Base-by-base conservation (phyloP, 2,113 vertebrate species). In the Lepus timidus region DNA sequence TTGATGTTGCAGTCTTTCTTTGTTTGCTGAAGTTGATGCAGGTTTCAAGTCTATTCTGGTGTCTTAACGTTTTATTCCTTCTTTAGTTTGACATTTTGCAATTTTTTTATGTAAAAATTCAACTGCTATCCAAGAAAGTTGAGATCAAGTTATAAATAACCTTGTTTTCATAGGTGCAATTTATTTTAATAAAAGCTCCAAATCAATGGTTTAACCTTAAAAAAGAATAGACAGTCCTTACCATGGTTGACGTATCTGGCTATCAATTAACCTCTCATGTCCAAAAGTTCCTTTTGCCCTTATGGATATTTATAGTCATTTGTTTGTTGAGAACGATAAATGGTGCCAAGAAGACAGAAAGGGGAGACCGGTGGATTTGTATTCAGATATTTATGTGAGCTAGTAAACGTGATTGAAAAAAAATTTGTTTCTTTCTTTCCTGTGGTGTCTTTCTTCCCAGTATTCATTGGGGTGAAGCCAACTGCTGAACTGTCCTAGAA, bases 361-460 rank as follows among this genome's bases (percentile, higher is more conserved):
- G 96, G 97, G 93, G 98, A 97, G 91, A 95, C 55, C 65, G 91
- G 96, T 98, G 96, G 90, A 88, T 97, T 91, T 73, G 88, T 98
- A 96, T 98, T 97, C 65, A 97, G 65, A 76, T 98, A 98, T 98
- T 98, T 98, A 98, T 98, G 96, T 97, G 97, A 98, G 71, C 22
- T 96, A 98, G 98, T 98, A 98, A 98, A 98, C 97, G 71, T 98
- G 97, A 65, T 97, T 98, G 96, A 95, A 88, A 98, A 92, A 98
- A 97, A 89, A 44, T 52, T 85, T 85, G 52, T 49, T 74, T 84
- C 76, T 94, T 58, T 58, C 55, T 20, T 58, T 58, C 17, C 55
- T 58, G 55, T 58, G 55, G 86, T 94, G 86, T 93, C 10, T 88
- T 78, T 95, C 87, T 94, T 91, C 95, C 58, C 62, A 67, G 9